Conservation (phyloP, 92 coral and sea anemone genomes). For the Zoanthus solanderi region DNA sequence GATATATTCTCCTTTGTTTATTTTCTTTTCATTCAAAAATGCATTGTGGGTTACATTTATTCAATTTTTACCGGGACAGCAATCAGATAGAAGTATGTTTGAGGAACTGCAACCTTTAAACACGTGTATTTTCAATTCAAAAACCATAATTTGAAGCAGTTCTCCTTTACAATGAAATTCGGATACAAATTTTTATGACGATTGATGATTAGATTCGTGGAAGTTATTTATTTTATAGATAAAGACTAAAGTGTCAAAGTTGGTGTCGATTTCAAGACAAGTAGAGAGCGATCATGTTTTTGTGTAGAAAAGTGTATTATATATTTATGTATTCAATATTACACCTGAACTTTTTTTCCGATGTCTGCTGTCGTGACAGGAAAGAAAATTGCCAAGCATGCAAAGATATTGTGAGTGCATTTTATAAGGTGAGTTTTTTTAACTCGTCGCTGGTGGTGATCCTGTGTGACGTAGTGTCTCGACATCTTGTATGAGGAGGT, state of each 20-base stretch:
- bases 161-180: constrained; percentile 14
- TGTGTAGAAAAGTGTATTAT: constrained; percentile 45
- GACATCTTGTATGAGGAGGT: too few species aligned
- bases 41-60: constrained; percentile 54
- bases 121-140: constrained; percentile 23
- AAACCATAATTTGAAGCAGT: neutral
- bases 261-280: constrained; percentile 8
- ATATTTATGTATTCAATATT: constrained; percentile 61
- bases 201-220: neutral
- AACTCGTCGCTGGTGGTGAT: too few species aligned
- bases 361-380: constrained; percentile 61
- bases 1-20: constrained; percentile 45
- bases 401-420: constrained; percentile 85
- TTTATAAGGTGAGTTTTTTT: constrained; percentile 82
- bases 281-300: neutral
- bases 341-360: constrained; percentile 55
- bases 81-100: neutral
- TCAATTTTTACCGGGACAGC: constrained; percentile 51
- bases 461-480: too few species aligned
- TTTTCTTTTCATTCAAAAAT: constrained; percentile 61
- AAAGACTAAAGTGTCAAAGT: neutral
- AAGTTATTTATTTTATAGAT: neutral
- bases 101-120: neutral
- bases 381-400: constrained; percentile 94
- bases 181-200: neutral